A percentile compares a stretch with the other conserved stretches of the same genome.
Conservation (phyloP, 1,140 invertebrate genomes). For the Ectropis grisescens region DNA sequence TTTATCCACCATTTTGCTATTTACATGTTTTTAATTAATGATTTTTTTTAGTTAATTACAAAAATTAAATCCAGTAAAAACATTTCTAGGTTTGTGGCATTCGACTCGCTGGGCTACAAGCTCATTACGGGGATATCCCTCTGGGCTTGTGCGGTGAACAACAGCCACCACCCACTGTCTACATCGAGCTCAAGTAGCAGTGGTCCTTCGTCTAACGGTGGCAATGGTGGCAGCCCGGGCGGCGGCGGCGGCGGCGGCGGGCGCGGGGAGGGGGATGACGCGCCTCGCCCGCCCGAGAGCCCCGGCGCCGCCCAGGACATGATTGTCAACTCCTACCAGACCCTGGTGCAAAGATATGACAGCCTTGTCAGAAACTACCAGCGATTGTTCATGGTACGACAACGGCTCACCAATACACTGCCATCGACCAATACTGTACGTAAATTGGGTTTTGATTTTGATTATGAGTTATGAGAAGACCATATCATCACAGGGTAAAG, state of each 20-base stretch:
- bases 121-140: slow-evolving; percentile 87
- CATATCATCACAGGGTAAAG: too few species aligned
- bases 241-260: too few species aligned
- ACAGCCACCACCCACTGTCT: slow-evolving; percentile 15
- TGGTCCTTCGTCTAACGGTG: too few species aligned
- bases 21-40: too few species aligned
- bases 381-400: slow-evolving; percentile 56
- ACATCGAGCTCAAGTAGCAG: slow-evolving; percentile 10
- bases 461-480: not conserved
- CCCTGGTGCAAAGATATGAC: slow-evolving; percentile 62
- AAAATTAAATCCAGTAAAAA: too few species aligned
- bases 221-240: too few species aligned
- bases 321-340: slow-evolving; percentile 61
- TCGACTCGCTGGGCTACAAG: slow-evolving; percentile 86
- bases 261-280: too few species aligned
- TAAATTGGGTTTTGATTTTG: slow-evolving; percentile 4
- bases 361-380: slow-evolving; percentile 63
- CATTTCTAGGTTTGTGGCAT: slow-evolving; percentile 91
- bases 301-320: slow-evolving; percentile 43
- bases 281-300: slow-evolving; percentile 18
- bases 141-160: slow-evolving; percentile 19
- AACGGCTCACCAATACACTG: slow-evolving; percentile 40
- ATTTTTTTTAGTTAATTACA: too few species aligned
- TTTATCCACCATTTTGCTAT: too few species aligned
- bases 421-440: slow-evolving; percentile 41